Evolutionary conservation across 2,888 invertebrate genomes (phyloP).

Genomic region (Epirrhoe tristata): DNA sequence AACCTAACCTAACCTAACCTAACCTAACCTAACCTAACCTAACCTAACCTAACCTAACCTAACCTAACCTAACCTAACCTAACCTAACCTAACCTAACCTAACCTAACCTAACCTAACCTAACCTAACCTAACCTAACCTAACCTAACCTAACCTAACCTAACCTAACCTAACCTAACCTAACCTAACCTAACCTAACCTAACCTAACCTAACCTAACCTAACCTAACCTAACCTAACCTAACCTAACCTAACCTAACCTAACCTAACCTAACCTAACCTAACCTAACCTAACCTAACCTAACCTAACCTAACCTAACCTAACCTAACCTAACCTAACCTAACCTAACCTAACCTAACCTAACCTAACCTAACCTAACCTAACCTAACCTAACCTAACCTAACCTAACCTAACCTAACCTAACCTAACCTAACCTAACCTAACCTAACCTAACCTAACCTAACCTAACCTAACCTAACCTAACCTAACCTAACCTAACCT

Average conservation of each 20-base stretch:
- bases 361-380: conserved; percentile 2
- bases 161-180: conserved; percentile 2
- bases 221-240: conserved; percentile 2
- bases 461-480: conserved; percentile 2
- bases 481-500: conserved; percentile 2
- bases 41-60: conserved; percentile 1
- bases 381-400: conserved; percentile 2
- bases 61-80: conserved; percentile 2
- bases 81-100: conserved; percentile 2
- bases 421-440: conserved; percentile 2
- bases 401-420: conserved; percentile 2
- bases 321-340: conserved; percentile 2
- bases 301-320: conserved; percentile 2
- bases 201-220: conserved; percentile 2
- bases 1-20: too few species aligned
- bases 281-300: conserved; percentile 2
- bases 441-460: conserved; percentile 2
- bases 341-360: conserved; percentile 2
- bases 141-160: conserved; percentile 2
- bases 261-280: conserved; percentile 2
- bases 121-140: conserved; percentile 2
- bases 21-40: too few species aligned
- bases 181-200: conserved; percentile 2
- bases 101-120: conserved; percentile 2
- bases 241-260: conserved; percentile 2